phyloP scores from a whole-genome alignment of 2,797 vertebrate genomes.

The Micrastur ruficollis region DNA sequence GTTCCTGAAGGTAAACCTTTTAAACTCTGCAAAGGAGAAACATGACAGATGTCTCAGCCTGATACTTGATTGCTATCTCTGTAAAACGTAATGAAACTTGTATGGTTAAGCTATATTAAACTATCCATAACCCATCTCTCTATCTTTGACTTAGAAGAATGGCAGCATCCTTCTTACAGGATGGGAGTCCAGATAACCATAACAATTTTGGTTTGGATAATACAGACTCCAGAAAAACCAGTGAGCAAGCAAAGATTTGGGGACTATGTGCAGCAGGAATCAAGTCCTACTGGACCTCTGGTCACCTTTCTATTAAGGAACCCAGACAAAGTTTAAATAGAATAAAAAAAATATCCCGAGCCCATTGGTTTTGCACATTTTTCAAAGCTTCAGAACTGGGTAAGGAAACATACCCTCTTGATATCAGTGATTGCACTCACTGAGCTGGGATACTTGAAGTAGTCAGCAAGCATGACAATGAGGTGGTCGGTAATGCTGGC shows the following conservation, averaged over 20 bases:
- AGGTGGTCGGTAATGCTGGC: conserved; percentile 97
- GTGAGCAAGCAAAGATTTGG: background rate
- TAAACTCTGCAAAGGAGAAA: background rate
- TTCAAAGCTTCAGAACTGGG: background rate
- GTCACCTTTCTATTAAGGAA: background rate
- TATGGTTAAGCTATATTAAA: background rate
- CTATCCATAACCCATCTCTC: background rate
- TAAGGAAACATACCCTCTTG: conserved; percentile 87
- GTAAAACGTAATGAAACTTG: background rate
- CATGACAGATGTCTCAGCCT: background rate
- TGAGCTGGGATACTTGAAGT: conserved; percentile 99
- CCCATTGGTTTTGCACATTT: background rate
- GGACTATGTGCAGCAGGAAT: background rate
- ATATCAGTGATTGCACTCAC: conserved; percentile 98
- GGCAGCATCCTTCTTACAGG: background rate
- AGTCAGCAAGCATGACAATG: conserved; percentile 95
- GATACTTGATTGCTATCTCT: background rate
- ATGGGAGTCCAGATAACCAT: background rate
- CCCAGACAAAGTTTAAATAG: background rate
- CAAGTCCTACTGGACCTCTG: background rate
- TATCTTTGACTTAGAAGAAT: background rate
- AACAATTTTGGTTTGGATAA: background rate
- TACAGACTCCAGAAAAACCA: background rate
- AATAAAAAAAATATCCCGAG: background rate
- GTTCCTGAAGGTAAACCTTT: background rate